These are phyloP conservation scores for Scaptomyza flava DNA, from an alignment of 2,888 invertebrate genomes.

Conservation along the genomic window DNA sequence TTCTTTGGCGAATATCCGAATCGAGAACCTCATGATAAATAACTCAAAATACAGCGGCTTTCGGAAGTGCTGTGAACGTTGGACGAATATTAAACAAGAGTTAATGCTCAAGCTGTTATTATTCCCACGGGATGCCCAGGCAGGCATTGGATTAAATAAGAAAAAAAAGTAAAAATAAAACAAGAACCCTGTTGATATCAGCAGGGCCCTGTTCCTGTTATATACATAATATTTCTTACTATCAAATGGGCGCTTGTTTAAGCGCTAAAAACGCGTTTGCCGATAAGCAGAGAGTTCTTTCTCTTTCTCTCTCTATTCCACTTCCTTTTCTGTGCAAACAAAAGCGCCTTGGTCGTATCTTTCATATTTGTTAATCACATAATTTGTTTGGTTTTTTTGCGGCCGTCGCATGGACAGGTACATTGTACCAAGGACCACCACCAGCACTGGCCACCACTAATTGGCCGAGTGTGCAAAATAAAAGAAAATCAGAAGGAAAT, in stretches of 20 bases:
- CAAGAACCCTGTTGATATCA: conserved; percentile 43
- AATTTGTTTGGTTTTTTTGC: conserved; percentile 67
- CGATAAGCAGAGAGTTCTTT: conserved; percentile 44
- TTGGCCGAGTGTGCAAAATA: conserved; percentile 57
- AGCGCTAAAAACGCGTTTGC: conserved; percentile 52
- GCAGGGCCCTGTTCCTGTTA: conserved; percentile 18
- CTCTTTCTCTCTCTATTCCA: neutral
- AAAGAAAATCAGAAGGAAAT: conserved; percentile 44
- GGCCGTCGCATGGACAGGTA: conserved; percentile 51
- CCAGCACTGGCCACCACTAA: conserved; percentile 55
- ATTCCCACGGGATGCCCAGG: conserved; percentile 66
- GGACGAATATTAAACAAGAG: conserved; percentile 65
- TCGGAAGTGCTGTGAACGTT: conserved; percentile 66
- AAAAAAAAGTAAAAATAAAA: conserved; percentile 3
- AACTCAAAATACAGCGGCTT: conserved; percentile 29
- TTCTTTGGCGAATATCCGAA: conserved; percentile 18
- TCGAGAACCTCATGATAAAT: conserved; percentile 35
- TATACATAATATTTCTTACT: conserved; percentile 6
- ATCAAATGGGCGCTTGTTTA: conserved; percentile 54
- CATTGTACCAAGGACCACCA: conserved; percentile 41
- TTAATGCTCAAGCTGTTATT: conserved; percentile 51
- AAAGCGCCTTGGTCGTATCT: conserved; percentile 45
- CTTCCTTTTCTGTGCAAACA: conserved; percentile 30
- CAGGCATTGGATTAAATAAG: conserved; percentile 34
- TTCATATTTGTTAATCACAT: conserved; percentile 68